These are phyloP conservation scores for Coregonus sp. DNA, from an alignment of 2,797 vertebrate species.

Conservation along the genomic window DNA sequence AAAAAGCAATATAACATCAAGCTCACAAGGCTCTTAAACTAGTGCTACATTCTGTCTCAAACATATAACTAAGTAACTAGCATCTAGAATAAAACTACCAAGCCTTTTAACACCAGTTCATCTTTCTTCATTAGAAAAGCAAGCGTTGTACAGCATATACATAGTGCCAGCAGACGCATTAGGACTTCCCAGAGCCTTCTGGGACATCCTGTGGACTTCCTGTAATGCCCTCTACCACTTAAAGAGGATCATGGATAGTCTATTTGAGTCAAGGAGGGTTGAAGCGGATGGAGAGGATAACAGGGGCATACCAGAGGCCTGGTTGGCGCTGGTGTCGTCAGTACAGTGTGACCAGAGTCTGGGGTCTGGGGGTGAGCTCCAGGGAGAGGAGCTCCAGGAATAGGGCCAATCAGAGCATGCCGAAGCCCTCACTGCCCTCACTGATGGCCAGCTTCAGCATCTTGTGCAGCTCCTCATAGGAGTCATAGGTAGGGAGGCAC, in stretches of 20 bases:
- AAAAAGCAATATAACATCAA: conserved; percentile 46
- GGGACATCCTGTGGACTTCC: conserved; percentile 31
- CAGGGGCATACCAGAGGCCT: background rate
- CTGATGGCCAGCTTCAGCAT: conserved; percentile 99
- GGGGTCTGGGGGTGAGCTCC: background rate
- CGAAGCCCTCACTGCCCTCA: conserved; percentile 97
- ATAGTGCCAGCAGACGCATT: conserved; percentile 42
- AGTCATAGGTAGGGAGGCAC: conserved; percentile 99
- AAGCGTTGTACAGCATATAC: conserved; percentile 57
- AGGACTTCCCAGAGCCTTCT: conserved; percentile 32
- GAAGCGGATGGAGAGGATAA: conserved; percentile 35
- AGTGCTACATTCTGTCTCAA: conserved; percentile 40
- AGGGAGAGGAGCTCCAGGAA: conserved; percentile 8
- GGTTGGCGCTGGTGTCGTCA: conserved; percentile 9
- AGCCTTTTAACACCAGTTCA: conserved; percentile 29
- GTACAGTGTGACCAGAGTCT: conserved; percentile 25
- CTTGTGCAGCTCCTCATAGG: conserved; percentile 97
- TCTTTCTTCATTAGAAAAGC: conserved; percentile 40
- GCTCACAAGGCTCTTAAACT: conserved; percentile 56
- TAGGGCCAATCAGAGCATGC: conserved; percentile 87
- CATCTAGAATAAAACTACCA: conserved; percentile 59
- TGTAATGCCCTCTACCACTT: conserved; percentile 34
- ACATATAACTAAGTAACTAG: conserved; percentile 65
- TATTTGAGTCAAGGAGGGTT: conserved; percentile 23
- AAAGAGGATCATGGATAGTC: conserved; percentile 34